Evolutionary conservation across 2,888 invertebrate species (phyloP).

Genomic region (Coenonympha glycerion): DNA sequence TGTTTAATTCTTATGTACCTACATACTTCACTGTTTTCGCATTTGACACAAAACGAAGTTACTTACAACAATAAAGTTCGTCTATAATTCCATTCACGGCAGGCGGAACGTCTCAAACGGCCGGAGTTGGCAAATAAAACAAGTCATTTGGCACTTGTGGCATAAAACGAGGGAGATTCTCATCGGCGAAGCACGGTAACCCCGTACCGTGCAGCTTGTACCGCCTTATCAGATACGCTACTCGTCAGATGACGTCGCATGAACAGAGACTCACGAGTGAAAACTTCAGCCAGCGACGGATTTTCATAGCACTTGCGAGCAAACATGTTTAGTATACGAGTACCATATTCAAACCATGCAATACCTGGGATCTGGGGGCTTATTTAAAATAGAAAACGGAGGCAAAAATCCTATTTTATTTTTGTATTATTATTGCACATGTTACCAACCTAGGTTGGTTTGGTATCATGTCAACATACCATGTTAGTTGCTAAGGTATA

Average conservation of each 20-base stretch:
- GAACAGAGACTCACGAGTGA: conserved; percentile 21
- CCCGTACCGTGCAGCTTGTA: conserved; percentile 27
- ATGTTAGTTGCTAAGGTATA: too few relatives aligned
- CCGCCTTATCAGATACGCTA: conserved; percentile 30
- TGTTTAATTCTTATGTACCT: too few relatives aligned
- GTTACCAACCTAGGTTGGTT: too few relatives aligned
- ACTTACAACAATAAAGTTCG: neutral
- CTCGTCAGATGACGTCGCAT: conserved; percentile 29
- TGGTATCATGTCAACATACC: too few relatives aligned
- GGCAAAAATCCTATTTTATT: too few relatives aligned
- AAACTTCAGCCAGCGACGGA: neutral
- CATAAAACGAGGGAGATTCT: conserved; percentile 27
- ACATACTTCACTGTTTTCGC: too few relatives aligned
- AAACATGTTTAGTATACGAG: too few relatives aligned
- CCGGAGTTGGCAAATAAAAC: conserved; percentile 27
- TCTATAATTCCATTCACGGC: conserved; percentile 4
- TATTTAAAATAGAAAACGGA: too few relatives aligned
- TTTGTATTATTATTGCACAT: too few relatives aligned
- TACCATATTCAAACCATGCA: too few relatives aligned
- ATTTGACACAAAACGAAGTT: neutral
- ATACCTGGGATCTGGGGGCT: too few relatives aligned
- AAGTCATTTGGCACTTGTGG: conserved; percentile 29
- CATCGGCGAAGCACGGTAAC: conserved; percentile 31
- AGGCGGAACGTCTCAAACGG: conserved; percentile 13
- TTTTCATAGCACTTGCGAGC: too few relatives aligned